A percentile compares a stretch with the other conserved stretches of the same genome.
Conservation (phyloP, 2,888 invertebrate genomes). For the Drosophila formosana region DNA sequence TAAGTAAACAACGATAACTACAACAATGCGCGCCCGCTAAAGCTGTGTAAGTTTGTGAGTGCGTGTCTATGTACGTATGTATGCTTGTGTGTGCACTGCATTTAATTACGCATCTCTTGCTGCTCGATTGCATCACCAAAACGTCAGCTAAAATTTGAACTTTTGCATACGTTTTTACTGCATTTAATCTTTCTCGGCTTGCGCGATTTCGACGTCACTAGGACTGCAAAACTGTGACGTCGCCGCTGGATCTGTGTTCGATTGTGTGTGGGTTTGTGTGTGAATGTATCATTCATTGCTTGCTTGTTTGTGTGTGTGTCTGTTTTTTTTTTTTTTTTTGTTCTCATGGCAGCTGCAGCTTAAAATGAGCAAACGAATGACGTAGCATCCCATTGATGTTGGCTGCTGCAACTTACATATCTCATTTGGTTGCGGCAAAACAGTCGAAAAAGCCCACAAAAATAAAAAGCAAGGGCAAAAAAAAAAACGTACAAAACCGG, state of each 20-base stretch:
- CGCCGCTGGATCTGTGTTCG: constrained; percentile 20
- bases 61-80: constrained; percentile 8
- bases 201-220: constrained; percentile 43
- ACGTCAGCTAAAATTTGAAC: constrained; percentile 31
- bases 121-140: constrained; percentile 70
- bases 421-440: constrained; percentile 59
- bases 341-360: constrained; percentile 56
- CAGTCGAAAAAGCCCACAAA: constrained; percentile 36
- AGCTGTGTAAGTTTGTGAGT: constrained; percentile 14
- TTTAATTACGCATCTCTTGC: constrained; percentile 21
- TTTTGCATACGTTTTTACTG: constrained; percentile 8
- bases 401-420: constrained; percentile 44
- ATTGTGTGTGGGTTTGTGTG: constrained; percentile 18
- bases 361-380: constrained; percentile 62
- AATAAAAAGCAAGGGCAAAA: not conserved
- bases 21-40: constrained; percentile 17
- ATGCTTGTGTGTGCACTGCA: constrained; percentile 8
- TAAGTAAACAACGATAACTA: not conserved
- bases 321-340: not conserved
- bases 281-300: not conserved
- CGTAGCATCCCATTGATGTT: constrained; percentile 54
- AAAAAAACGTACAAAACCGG: constrained; percentile 44
- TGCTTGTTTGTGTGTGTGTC: constrained; percentile 12
- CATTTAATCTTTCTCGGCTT: constrained; percentile 26
- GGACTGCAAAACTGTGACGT: constrained; percentile 52